Base-by-base conservation (phyloP, 2,888 invertebrate species). In the Philereme vetulata region DNA sequence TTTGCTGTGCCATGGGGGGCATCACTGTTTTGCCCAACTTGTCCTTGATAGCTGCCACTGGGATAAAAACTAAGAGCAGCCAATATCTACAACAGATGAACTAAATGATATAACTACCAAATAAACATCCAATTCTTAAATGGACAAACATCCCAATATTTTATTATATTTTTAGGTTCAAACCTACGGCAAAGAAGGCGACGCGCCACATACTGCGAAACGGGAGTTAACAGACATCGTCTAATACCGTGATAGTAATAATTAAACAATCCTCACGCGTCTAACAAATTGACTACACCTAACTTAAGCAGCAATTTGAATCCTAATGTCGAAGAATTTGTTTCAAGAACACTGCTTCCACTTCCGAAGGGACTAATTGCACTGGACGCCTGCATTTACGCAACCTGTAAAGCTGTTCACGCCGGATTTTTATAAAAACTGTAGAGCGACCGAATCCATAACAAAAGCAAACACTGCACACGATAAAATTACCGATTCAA, bases 311-410 rank as follows among this genome's bases (percentile, higher is more conserved):
- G 6, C 4, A 36, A 36, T 3, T 47, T 10, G 9, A 3, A 90
- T 71, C 88, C 88, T 4, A 52, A 77, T 36, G 84, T 84, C 0
- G 8, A 67, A 4, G 84, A 81, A 61, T 90, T 88, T 61, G 62
- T 77, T 34, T 86, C 88, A 4, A 75, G 63, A n/a, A n/a, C n/a
- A n/a, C n/a, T n/a, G 77, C 10, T 68, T 73, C 5, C 72, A 75
- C 59, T 72, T 5, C 72, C 74, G 61, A 51, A 66, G 0, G 82
- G 79, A 51, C 4, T 81, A 76, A 47, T 66, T 88, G 0, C 72
- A 81, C 56, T 70, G 81, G n/a, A n/a, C n/a, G n/a, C n/a, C n/a
- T n/a, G n/a, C n/a, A n/a, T n/a, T 43, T 64, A 66, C 72, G 72
- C 4, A 85, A 85, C 48, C 66, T 83, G 6, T 80, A 80, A 0